phyloP scores from a whole-genome alignment of 2,888 invertebrate genomes.

The Zaprionus bogoriensis region DNA sequence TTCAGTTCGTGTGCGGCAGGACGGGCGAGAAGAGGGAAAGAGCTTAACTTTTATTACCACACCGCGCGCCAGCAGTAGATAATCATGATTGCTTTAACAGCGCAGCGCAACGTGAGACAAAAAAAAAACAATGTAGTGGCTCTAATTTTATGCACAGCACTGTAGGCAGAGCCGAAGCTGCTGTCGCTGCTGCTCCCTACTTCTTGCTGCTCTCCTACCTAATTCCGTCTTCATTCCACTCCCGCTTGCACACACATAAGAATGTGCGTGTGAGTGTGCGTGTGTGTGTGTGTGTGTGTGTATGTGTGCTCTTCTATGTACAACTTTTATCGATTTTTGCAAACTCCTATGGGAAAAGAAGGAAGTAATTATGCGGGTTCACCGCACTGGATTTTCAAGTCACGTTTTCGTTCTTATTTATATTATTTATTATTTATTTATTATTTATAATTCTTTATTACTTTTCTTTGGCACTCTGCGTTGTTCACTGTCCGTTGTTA shows the following conservation, averaged over 20 bases:
- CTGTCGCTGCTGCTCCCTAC: slow-evolving; percentile 17
- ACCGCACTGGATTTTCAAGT: slow-evolving; percentile 14
- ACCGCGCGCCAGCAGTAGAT: slow-evolving; percentile 22
- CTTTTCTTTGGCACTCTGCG: slow-evolving; percentile 33
- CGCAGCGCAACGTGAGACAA: slow-evolving; percentile 6
- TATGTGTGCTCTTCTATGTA: slow-evolving; percentile 43
- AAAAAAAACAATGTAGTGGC: neutral
- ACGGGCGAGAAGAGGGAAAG: slow-evolving; percentile 14
- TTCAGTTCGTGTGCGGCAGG: slow-evolving; percentile 63
- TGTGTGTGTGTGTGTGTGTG: slow-evolving; percentile 35
- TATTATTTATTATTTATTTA: slow-evolving; percentile 6
- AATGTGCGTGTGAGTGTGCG: slow-evolving; percentile 1
- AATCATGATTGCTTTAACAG: slow-evolving; percentile 22
- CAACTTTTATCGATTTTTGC: slow-evolving; percentile 67
- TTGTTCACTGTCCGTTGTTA: slow-evolving; percentile 19
- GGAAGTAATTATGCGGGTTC: slow-evolving; percentile 27
- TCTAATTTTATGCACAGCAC: slow-evolving; percentile 45
- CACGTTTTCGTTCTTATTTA: slow-evolving; percentile 4
- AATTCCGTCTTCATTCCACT: slow-evolving; percentile 25
- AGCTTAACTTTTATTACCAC: slow-evolving; percentile 20
- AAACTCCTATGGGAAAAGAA: slow-evolving; percentile 51
- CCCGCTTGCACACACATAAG: slow-evolving; percentile 16
- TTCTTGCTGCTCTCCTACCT: slow-evolving; percentile 39
- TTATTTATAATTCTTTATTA: slow-evolving; percentile 21
- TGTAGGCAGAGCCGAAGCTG: slow-evolving; percentile 47